Evolutionary conservation across 92 coral and sea anemone genomes (phyloP), one percentile per base, ranked within the genome.

Genomic region (Zoanthus sansibaricus): DNA sequence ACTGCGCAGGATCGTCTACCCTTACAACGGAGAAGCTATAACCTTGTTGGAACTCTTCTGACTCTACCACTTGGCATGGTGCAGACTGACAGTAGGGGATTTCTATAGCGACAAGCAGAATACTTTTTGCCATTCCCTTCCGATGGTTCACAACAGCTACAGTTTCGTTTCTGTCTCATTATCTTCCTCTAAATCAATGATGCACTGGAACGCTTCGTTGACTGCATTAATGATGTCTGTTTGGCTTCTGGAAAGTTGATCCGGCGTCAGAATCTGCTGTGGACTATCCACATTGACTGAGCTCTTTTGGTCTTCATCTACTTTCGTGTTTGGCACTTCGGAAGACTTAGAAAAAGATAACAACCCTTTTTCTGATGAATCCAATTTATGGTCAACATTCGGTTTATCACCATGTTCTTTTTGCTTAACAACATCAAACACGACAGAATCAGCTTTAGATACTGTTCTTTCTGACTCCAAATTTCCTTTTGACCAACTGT

Each of bases 181-280:
- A 32, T 91, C 84, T 30, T 18, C 75, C 17, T 18, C 85, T 66
- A 92, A 85, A 76, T 94, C 93, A 37, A 85, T 85, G 58, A 94
- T 93, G 49, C 90, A 91, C 71, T 94, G 91, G 72, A 94, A 94
- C 0, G 98, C 98, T 25, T 88, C 98, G 18, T 94, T 94, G 4
- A 94, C 98, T 49, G 95, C 98, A 59, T 92, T 93, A 9, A 94
- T 83, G 15, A 94, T 91, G 31, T 94, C 98, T 52, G 89, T 83
- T 62, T 94, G 94, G 78, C 98, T 94, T 51, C 54, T 90, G 32
- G 89, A 93, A 10, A 94, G 86, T 42, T 89, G 92, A n/a, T 66
- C 86, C 16, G 3, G 61, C 74, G 85, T 64, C 20, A 46, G 44
- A 4, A 33, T 15, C 44, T 42, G 17, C 30, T 45, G 18, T 6